A percentile compares a stretch with the other conserved stretches of the same genome.
Evolutionary conservation across 2,113 vertebrate genomes (phyloP).

Genomic region (Podarcis raffonei): DNA sequence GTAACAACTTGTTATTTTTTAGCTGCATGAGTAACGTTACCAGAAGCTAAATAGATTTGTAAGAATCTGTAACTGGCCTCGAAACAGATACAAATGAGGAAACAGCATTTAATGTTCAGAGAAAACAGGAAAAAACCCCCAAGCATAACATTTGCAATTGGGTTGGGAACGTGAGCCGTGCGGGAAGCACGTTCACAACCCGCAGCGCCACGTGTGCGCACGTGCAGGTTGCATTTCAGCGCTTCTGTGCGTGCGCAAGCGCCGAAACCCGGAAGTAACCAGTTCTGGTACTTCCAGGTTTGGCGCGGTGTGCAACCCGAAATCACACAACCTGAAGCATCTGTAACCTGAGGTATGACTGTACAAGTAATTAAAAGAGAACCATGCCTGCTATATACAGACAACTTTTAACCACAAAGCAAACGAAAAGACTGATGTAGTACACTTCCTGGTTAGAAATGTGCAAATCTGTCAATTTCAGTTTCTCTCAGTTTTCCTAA

Average conservation of each 20-base stretch:
- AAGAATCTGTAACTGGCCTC: neutral
- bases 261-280: no score
- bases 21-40: neutral
- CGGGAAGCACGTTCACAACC: no score
- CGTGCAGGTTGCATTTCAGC: accelerated
- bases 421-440: neutral
- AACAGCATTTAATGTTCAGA: neutral
- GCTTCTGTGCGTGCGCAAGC: no score
- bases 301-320: no score
- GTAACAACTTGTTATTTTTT: neutral
- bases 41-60: neutral
- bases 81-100: neutral
- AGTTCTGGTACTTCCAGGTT: no score
- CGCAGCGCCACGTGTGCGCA: no score
- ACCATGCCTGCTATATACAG: neutral
- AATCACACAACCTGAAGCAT: no score
- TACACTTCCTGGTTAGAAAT: neutral
- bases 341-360: no score
- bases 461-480: neutral
- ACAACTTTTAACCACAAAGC: neutral
- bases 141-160: neutral
- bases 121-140: no score
- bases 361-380: neutral
- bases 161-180: no score
- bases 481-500: neutral